Base-by-base conservation (phyloP, 2,797 vertebrate genomes). In the Falco peregrinus region DNA sequence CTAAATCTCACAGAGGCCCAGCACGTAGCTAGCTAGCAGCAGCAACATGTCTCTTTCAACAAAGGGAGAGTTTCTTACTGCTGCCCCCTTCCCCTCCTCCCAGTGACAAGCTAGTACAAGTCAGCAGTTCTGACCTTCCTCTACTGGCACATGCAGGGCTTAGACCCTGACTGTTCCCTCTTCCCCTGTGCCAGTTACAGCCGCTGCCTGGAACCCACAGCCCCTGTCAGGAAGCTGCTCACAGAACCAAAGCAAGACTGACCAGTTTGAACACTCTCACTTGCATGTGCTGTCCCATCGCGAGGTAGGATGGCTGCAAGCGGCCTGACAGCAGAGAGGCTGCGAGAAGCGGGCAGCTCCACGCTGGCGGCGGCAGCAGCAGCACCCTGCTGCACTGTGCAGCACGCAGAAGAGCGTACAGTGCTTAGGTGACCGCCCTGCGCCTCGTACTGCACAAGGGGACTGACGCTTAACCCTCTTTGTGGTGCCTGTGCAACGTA, bases 221-320 rank as follows among this genome's bases (percentile, higher is more conserved):
- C 37, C 64, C 16, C 28, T 15, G 21, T 35, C 56, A 79, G 51
- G 39, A 85, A 86, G 21, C 18, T 57, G 6, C 47, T 57, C 6
- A 2, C 7, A 41, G 77, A 74, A 76, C 18, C 35, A 41, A 69
- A 84, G 60, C 31, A 86, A 21, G 20, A 26, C 31, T 37, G 21
- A 2, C 16, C 25, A 48, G 15, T 31, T 4, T 28, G 50, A 45
- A 45, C 35, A 2, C 7, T 41, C 1, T 17, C 8, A 1, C 57
- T 64, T n/a, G 28, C 31, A 2, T 4, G 19, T n/a, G 56, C 54
- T 45, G 25, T 56, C 37, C 45, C 14, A 2, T 3, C 17, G 48
- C 7, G 5, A 20, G 50, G 59, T 3, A 6, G 53, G 29, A 19
- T 31, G 53, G 81, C 3, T 39, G n/a, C 37, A 22, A 13, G 41